phyloP scores from a whole-genome alignment of 2,888 invertebrate genomes.

The Lasioglossum vierecki region DNA sequence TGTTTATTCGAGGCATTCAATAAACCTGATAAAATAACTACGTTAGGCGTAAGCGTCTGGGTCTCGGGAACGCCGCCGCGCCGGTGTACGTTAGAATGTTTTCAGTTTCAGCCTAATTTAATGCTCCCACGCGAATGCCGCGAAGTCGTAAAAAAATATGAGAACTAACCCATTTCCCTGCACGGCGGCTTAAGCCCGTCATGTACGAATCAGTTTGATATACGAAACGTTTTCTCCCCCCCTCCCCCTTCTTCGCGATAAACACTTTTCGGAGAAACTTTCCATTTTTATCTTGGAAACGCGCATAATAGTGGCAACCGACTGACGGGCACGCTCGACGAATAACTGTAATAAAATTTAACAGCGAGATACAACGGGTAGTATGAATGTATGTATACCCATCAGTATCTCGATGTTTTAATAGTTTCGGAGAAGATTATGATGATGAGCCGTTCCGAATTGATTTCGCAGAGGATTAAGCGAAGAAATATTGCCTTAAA shows the following conservation, averaged over 20 bases:
- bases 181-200: not conserved
- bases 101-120: not conserved
- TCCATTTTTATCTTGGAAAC: slow-evolving; percentile 30
- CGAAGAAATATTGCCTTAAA: not conserved
- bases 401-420: not conserved
- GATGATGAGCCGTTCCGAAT: not conserved
- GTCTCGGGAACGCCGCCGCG: not conserved
- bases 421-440: not conserved
- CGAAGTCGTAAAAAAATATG: slow-evolving; percentile 1
- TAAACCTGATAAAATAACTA: not conserved
- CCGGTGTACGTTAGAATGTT: not conserved
- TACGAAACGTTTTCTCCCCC: not conserved
- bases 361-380: slow-evolving; percentile 10
- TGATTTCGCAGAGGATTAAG: not conserved
- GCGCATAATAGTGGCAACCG: slow-evolving; percentile 1
- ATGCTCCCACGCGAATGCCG: slow-evolving; percentile 3
- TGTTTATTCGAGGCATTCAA: not conserved
- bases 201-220: slow-evolving; percentile 26
- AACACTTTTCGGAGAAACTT: slow-evolving; percentile 23
- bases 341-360: slow-evolving; percentile 35
- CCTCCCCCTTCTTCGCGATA: not conserved
- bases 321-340: not conserved
- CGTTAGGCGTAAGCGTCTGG: not conserved
- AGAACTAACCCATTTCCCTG: slow-evolving; percentile 3
- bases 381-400: not conserved